Evolutionary conservation across 2,888 invertebrate species (phyloP).

Genomic region (Buathra laborator): DNA sequence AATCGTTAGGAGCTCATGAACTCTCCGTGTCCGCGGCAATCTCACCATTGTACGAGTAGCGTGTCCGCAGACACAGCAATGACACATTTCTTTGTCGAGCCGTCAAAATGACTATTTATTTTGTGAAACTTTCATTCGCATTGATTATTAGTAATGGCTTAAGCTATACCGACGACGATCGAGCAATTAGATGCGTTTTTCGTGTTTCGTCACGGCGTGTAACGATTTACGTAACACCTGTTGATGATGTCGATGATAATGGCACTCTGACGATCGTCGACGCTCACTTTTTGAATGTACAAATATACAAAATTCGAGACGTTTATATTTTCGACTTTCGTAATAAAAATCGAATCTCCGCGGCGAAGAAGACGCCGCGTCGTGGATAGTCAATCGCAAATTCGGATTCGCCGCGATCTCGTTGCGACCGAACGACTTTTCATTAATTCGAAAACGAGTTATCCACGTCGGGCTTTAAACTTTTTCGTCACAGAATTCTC

Average conservation of each 20-base stretch:
- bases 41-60: background rate
- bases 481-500: constrained; percentile 12
- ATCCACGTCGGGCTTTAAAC: background rate
- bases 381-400: too few relatives aligned
- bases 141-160: constrained; percentile 25
- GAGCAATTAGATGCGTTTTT: constrained; percentile 47
- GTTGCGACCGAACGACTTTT: background rate
- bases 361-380: background rate
- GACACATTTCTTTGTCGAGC: constrained; percentile 28
- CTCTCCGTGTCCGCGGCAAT: background rate
- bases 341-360: constrained; percentile 30
- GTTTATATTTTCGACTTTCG: constrained; percentile 28
- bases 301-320: constrained; percentile 37
- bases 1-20: background rate
- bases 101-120: constrained; percentile 1
- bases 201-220: constrained; percentile 45
- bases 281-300: constrained; percentile 4
- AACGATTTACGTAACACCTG: constrained; percentile 44
- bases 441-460: background rate
- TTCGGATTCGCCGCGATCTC: constrained; percentile 34
- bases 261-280: background rate
- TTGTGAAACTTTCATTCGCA: constrained; percentile 32
- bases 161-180: background rate
- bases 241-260: constrained; percentile 42
- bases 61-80: background rate